Conservation (phyloP, 2,888 invertebrate genomes). For the Drosophila leonis region DNA sequence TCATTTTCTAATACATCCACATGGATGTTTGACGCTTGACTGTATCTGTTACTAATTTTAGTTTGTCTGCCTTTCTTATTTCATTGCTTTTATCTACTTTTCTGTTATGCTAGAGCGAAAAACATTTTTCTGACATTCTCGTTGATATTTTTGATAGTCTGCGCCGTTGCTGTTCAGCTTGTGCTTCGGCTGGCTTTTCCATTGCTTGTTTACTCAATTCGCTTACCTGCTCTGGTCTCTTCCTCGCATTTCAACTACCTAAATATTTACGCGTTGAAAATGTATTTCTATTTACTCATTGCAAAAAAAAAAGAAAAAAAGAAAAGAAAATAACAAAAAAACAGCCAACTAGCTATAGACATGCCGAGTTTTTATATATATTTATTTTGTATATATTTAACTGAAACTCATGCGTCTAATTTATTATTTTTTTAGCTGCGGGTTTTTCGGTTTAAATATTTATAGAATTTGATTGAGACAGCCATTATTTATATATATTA, state of each 20-base stretch:
- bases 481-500: slow-evolving; percentile 7
- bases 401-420: slow-evolving; percentile 49
- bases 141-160: slow-evolving; percentile 53
- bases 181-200: background rate
- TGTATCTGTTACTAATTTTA: slow-evolving; percentile 60
- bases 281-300: slow-evolving; percentile 51
- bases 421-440: slow-evolving; percentile 53
- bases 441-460: slow-evolving; percentile 38
- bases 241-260: slow-evolving; percentile 34
- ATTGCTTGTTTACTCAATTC: slow-evolving; percentile 22
- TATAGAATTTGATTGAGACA: slow-evolving; percentile 56
- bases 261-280: slow-evolving; percentile 60
- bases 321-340: slow-evolving; percentile 16
- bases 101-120: slow-evolving; percentile 22
- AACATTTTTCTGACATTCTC: slow-evolving; percentile 44
- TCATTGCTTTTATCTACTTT: slow-evolving; percentile 36
- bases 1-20: slow-evolving; percentile 32
- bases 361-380: background rate
- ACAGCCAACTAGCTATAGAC: slow-evolving; percentile 4
- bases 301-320: slow-evolving; percentile 23
- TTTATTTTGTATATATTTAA: slow-evolving; percentile 4
- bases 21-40: slow-evolving; percentile 2
- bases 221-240: slow-evolving; percentile 36
- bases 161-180: slow-evolving; percentile 6
- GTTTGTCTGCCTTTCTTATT: slow-evolving; percentile 50